These are phyloP conservation scores for Ooceraea biroi DNA, from an alignment of 1,140 invertebrate species.

Conservation along the genomic window DNA sequence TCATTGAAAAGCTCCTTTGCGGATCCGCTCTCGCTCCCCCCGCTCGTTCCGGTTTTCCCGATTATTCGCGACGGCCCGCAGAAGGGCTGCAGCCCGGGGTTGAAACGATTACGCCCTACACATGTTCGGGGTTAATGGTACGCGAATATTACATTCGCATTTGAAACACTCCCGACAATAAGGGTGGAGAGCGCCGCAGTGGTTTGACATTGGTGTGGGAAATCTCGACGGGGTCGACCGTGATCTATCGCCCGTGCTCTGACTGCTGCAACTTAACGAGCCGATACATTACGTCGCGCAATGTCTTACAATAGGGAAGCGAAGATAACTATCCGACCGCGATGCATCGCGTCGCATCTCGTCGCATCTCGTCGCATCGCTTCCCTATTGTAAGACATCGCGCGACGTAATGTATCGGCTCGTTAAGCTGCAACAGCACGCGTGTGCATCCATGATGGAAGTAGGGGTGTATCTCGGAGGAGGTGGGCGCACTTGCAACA, in stretches of 20 bases:
- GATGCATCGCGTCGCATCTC: not conserved
- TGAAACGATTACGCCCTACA: constrained; percentile 75
- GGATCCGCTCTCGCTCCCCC: constrained; percentile 59
- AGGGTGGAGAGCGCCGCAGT: constrained; percentile 41
- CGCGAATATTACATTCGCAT: constrained; percentile 75
- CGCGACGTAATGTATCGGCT: constrained; percentile 75
- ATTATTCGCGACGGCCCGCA: constrained; percentile 19
- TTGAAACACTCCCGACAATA: constrained; percentile 64
- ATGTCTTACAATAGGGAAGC: constrained; percentile 46
- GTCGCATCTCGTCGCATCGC: no score
- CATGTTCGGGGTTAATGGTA: constrained; percentile 76
- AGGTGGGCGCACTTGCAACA: no score
- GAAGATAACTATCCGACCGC: constrained; percentile 19
- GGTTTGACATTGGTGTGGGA: constrained; percentile 57
- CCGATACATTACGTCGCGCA: constrained; percentile 74
- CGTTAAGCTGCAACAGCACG: constrained; percentile 71
- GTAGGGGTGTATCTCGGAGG: no score
- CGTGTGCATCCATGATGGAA: no score
- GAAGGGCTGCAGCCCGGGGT: constrained; percentile 48
- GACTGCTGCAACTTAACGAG: constrained; percentile 71
- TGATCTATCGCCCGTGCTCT: constrained; percentile 66
- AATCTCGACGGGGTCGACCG: constrained; percentile 56
- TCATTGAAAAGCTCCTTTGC: constrained; percentile 60
- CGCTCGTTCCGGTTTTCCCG: constrained; percentile 35
- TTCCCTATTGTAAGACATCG: constrained; percentile 47